Conservation (phyloP, 2,113 vertebrate genomes). For the Cephalopholis sonnerati region DNA sequence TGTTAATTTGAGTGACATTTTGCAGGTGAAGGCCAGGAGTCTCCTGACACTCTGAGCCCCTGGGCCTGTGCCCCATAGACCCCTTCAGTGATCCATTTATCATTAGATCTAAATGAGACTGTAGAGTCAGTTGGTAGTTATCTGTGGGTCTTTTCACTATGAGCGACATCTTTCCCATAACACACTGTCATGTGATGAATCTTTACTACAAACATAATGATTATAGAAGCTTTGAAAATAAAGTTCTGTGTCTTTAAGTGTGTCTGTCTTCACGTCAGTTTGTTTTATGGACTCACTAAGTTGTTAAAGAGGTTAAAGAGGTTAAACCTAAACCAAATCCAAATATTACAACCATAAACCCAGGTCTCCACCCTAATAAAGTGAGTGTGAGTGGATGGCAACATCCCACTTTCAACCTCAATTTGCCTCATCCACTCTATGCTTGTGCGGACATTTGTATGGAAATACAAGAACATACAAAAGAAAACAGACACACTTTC, state of each 20-base stretch:
- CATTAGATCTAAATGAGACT: not conserved
- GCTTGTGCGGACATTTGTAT: not conserved
- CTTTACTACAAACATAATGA: not conserved
- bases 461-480: slow-evolving; percentile 30
- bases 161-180: not conserved
- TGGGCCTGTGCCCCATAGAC: too few species aligned
- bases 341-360: slow-evolving; percentile 1
- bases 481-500: slow-evolving; percentile 48
- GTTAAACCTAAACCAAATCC: slow-evolving; percentile 3
- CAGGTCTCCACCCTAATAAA: not conserved
- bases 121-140: not conserved
- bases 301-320: not conserved
- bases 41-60: too few species aligned
- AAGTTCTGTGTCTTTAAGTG: not conserved
- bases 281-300: not conserved
- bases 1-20: too few species aligned
- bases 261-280: not conserved
- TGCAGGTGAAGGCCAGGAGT: too few species aligned
- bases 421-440: not conserved
- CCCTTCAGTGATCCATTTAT: too few species aligned
- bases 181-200: not conserved
- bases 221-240: not conserved
- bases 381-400: not conserved
- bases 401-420: slow-evolving; percentile 10
- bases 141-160: not conserved